Evolutionary conservation across 2,113 vertebrate species (phyloP).

Genomic region (Caranx melampygus): DNA sequence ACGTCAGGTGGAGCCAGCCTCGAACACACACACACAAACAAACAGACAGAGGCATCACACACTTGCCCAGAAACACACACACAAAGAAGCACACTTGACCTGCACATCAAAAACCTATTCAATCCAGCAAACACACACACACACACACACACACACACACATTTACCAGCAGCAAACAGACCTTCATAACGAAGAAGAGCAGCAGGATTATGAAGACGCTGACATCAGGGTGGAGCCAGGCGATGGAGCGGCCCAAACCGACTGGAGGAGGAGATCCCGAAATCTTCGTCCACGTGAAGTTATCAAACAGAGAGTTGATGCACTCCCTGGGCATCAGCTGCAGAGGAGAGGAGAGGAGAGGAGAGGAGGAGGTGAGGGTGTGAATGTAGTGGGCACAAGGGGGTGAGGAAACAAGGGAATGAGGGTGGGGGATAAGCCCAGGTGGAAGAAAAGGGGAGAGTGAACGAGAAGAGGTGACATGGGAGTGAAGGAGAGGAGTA

Average conservation of each 20-base stretch:
- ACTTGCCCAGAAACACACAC: neutral
- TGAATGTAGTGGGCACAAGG: neutral
- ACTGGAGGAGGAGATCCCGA: constrained; percentile 73
- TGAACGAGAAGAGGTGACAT: neutral
- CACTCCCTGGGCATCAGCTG: constrained; percentile 96
- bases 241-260: constrained; percentile 88
- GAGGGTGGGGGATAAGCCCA: neutral
- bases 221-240: constrained; percentile 92
- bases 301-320: constrained; percentile 95
- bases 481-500: neutral
- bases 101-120: neutral
- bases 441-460: neutral
- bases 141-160: neutral
- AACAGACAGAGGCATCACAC: neutral
- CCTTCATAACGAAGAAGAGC: constrained; percentile 96
- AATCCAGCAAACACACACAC: neutral
- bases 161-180: constrained; percentile 59
- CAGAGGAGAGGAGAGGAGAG: neutral
- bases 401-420: neutral
- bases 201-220: constrained; percentile 89
- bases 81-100: constrained; percentile 5
- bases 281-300: constrained; percentile 93
- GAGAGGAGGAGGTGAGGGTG: neutral
- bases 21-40: neutral
- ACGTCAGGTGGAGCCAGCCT: constrained; percentile 38